Evolutionary conservation across 1,140 invertebrate genomes (phyloP).

Genomic region (Megalopta genalis): DNA sequence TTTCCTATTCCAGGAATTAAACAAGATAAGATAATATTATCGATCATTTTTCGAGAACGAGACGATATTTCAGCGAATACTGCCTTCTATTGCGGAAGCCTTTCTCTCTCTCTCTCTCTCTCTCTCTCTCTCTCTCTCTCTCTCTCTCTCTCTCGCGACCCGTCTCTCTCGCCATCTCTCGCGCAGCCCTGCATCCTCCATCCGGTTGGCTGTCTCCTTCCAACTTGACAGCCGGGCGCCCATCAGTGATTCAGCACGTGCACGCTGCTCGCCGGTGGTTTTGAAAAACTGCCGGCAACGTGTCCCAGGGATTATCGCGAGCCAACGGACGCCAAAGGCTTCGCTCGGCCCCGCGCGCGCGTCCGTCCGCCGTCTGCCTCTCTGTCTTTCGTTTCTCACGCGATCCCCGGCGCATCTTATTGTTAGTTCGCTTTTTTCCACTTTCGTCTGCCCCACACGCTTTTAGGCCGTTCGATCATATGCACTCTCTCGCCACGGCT

Average conservation of each 20-base stretch:
- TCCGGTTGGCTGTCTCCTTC: slow-evolving; percentile 5
- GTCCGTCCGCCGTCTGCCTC: too few species aligned
- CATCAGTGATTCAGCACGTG: slow-evolving; percentile 66
- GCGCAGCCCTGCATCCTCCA: not conserved
- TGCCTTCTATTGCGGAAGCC: not conserved
- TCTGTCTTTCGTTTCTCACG: slow-evolving; percentile 26
- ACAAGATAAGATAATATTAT: too few species aligned
- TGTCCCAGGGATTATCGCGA: slow-evolving; percentile 40
- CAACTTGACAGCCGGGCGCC: slow-evolving; percentile 25
- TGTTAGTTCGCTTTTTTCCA: too few species aligned
- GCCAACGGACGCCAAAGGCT: slow-evolving; percentile 26
- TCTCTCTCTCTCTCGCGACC: not conserved
- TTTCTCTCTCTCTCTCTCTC: not conserved
- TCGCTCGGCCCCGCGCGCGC: not conserved
- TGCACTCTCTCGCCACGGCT: too few species aligned
- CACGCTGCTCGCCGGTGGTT: slow-evolving; percentile 47
- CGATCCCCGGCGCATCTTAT: not conserved
- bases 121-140: not conserved
- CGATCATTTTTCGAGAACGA: too few species aligned
- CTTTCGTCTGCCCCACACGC: not conserved
- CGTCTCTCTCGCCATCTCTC: too few species aligned
- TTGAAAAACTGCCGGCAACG: slow-evolving; percentile 38
- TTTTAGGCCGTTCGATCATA: not conserved
- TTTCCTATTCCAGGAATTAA: too few species aligned
- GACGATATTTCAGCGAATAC: too few species aligned